Evolutionary conservation across 1,140 invertebrate genomes (phyloP).

Genomic region (Danaus plexippus): DNA sequence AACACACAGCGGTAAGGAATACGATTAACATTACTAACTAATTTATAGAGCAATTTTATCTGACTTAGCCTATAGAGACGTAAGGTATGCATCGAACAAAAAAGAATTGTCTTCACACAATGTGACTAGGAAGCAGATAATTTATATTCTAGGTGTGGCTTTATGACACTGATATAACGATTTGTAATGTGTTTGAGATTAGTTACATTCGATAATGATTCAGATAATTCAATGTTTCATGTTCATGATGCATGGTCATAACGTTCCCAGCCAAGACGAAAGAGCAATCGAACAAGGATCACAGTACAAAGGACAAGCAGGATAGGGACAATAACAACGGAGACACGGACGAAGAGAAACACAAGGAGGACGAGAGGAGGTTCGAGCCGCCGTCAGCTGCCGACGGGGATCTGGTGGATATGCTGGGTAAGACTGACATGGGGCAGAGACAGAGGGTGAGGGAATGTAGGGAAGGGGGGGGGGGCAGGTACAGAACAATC

Average conservation of each 20-base stretch:
- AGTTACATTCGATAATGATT: not conserved
- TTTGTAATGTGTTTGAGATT: no score
- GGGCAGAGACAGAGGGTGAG: no score
- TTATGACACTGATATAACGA: no score
- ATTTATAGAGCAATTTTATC: not conserved
- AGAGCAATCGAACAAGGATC: slow-evolving; percentile 63
- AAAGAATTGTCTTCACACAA: no score
- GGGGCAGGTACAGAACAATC: no score
- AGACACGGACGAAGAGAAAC: slow-evolving; percentile 78
- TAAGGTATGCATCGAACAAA: no score
- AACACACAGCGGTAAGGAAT: slow-evolving; percentile 49
- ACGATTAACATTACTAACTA: not conserved
- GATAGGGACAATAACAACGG: slow-evolving; percentile 75
- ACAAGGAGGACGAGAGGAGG: slow-evolving; percentile 85
- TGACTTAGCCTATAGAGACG: not conserved
- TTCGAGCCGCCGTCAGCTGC: slow-evolving; percentile 91
- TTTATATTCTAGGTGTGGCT: no score
- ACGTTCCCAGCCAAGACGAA: slow-evolving; percentile 67
- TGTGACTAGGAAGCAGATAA: no score
- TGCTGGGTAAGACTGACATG: slow-evolving; percentile 76
- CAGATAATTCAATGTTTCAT: not conserved
- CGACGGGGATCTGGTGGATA: slow-evolving; percentile 95
- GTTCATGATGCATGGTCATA: not conserved
- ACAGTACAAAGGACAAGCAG: slow-evolving; percentile 57
- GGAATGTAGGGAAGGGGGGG: no score